These are phyloP conservation scores for Rattus norvegicus DNA, from an alignment of 2,113 vertebrate genomes.

Conservation along the genomic window DNA sequence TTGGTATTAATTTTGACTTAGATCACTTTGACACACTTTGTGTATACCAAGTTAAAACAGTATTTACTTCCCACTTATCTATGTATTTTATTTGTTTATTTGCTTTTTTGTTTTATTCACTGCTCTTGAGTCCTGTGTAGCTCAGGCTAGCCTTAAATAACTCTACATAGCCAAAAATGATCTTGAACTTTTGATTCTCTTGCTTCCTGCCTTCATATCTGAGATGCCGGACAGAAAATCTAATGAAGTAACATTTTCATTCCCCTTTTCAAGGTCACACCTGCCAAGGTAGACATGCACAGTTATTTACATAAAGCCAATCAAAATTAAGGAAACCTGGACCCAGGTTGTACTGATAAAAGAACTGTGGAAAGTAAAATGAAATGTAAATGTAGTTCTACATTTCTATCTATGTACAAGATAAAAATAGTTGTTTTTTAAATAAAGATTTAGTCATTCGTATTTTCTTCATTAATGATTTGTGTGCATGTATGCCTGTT, in stretches of 20 bases:
- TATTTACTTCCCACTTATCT: not conserved
- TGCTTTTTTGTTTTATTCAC: too few relatives aligned
- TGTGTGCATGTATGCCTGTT: not conserved
- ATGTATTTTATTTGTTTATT: too few relatives aligned
- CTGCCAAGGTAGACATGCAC: slow-evolving; percentile 17
- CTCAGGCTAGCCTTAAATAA: not conserved
- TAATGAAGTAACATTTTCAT: slow-evolving; percentile 42
- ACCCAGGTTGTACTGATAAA: not conserved
- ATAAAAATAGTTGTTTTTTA: not conserved
- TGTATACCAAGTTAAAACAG: slow-evolving; percentile 38
- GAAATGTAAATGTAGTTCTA: not conserved
- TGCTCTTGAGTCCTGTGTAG: not conserved
- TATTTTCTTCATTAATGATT: not conserved
- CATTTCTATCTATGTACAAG: not conserved
- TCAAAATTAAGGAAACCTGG: not conserved
- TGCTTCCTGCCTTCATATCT: not conserved
- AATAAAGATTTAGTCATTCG: too few relatives aligned
- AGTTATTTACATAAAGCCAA: slow-evolving; percentile 37
- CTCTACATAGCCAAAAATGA: not conserved
- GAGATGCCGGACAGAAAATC: not conserved
- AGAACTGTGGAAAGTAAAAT: too few relatives aligned
- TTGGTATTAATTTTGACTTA: slow-evolving; percentile 58
- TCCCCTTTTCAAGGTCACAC: slow-evolving; percentile 49
- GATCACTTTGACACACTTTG: slow-evolving; percentile 46
- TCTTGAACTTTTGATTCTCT: not conserved